Evolutionary conservation across 2,797 vertebrate species (phyloP).

Genomic region (Zenarchopterus dispar): DNA sequence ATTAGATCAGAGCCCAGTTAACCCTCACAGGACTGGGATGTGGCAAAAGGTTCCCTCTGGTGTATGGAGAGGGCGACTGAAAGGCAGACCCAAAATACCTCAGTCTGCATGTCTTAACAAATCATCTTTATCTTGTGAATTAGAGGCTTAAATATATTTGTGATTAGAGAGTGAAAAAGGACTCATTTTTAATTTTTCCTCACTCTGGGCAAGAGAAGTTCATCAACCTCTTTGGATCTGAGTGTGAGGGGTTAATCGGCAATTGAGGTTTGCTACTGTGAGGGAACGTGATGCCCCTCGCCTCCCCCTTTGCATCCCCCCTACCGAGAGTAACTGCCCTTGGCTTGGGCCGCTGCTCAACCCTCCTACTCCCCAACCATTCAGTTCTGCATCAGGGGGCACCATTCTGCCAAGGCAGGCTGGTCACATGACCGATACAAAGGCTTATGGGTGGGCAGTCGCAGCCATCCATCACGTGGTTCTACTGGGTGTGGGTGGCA

Average conservation of each 20-base stretch:
- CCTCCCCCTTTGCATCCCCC: slow-evolving; percentile 29
- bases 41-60: slow-evolving; percentile 11
- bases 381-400: slow-evolving; percentile 83
- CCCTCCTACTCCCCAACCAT: slow-evolving; percentile 65
- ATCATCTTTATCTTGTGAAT: too few species aligned
- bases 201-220: neutral
- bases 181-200: neutral
- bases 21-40: slow-evolving; percentile 35
- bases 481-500: slow-evolving; percentile 70
- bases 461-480: slow-evolving; percentile 80
- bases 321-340: slow-evolving; percentile 68
- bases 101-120: neutral
- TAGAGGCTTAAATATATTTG: neutral
- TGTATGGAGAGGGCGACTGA: neutral
- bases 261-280: slow-evolving; percentile 60
- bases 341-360: slow-evolving; percentile 53
- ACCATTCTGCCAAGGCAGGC: slow-evolving; percentile 78
- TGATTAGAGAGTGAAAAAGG: too few species aligned
- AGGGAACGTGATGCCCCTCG: slow-evolving; percentile 70
- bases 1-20: slow-evolving; percentile 59
- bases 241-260: slow-evolving; percentile 64
- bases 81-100: neutral
- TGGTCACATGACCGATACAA: slow-evolving; percentile 84
- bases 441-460: slow-evolving; percentile 81
- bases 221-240: slow-evolving; percentile 1